phyloP scores from a whole-genome alignment of 1,140 invertebrate species.

The Diabrotica virgifera region DNA sequence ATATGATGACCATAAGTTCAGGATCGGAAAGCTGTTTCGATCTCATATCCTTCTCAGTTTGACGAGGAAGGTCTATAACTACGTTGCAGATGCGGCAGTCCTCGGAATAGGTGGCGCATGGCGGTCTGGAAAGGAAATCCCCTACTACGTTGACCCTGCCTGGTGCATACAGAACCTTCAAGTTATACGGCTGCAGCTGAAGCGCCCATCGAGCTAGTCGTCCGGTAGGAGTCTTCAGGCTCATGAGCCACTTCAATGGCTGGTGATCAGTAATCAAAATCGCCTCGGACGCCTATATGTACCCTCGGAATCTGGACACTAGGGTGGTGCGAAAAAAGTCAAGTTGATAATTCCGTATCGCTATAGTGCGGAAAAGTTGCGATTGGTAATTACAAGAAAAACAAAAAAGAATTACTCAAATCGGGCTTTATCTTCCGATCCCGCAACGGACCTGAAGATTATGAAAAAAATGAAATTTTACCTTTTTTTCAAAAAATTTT shows the following conservation, averaged over 20 bases:
- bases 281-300: slow-evolving; percentile 33
- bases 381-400: too few species aligned
- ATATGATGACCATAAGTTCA: background rate
- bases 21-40: slow-evolving; percentile 5
- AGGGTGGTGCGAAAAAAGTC: too few species aligned
- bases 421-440: too few species aligned
- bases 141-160: slow-evolving; percentile 24
- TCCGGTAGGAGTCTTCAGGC: slow-evolving; percentile 47
- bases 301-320: slow-evolving; percentile 27
- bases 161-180: slow-evolving; percentile 25
- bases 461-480: too few species aligned
- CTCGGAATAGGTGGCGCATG: background rate
- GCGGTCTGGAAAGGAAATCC: slow-evolving; percentile 22
- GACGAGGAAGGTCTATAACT: background rate
- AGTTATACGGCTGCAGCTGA: slow-evolving; percentile 22
- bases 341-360: too few species aligned
- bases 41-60: background rate
- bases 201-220: slow-evolving; percentile 49
- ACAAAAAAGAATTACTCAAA: too few species aligned
- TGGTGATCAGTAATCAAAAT: slow-evolving; percentile 46
- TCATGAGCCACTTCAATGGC: slow-evolving; percentile 50
- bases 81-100: background rate
- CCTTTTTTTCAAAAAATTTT: too few species aligned
- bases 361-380: too few species aligned
- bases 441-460: too few species aligned